Base-by-base conservation (phyloP, 2,888 invertebrate genomes). In the Himalopsyche tibetana region DNA sequence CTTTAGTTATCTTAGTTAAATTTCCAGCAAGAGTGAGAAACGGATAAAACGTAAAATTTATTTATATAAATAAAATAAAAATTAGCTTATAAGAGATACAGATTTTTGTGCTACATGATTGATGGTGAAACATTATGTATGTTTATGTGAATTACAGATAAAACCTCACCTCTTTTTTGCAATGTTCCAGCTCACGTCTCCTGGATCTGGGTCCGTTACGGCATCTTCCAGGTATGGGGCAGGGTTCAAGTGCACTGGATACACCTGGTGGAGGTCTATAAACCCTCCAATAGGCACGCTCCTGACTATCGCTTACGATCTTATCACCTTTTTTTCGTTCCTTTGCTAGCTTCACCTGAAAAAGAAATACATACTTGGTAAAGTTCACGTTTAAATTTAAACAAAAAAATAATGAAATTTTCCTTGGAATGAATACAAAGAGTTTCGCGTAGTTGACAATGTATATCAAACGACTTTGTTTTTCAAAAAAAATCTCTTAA, bases 261-360 rank as follows among this genome's bases (percentile, higher is more conserved):
- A 96, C 95, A 86, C 98, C 98, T 36, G 98, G 98, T 86, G 98
- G 98, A 84, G 99, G 99, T 90, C 98, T 95, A 91, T 98, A 97
- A 85, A 99, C 97, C 89, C 98, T 95, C 99, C 99, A 99, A 93
- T 98, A 99, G 83, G 99, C 99, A 89, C 98, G 95, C 92, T 99
- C 99, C 90, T 99, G 99, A 89, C 98, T 98, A 92, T 99, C 99
- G 89, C 97, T 96, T 88, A 99, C 97, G 90, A 98, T 96, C 93
- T 99, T 99, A 91, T 99, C 99, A 51, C 96, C 97, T 91, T 99
- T 99, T 92, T 99, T 99, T 89, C 98, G 95, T 87, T 98, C 98
- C 91, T 99, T 99, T 80, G 98, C 96, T 90, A 98, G 92, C 89
- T 97, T 96, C 89, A 97, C 96, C 96, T 96, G 91, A 42, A 89